phyloP scores from a whole-genome alignment of 2,888 invertebrate genomes.

The Agrochola macilenta region DNA sequence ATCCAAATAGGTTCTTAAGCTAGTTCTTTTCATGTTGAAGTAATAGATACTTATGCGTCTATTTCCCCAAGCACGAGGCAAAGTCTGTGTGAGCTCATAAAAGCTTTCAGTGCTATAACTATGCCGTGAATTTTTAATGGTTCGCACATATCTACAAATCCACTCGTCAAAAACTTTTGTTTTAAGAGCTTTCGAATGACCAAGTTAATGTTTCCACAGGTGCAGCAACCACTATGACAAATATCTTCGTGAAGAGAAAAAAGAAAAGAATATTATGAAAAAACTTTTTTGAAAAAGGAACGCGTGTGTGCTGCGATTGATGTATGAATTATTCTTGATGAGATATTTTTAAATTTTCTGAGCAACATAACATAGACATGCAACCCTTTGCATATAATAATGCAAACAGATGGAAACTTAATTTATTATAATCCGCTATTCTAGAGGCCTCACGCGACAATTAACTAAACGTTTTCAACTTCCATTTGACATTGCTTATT shows the following conservation, averaged over 20 bases:
- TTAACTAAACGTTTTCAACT: constrained; percentile 5
- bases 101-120: not conserved
- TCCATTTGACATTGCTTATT: constrained; percentile 18
- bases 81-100: not conserved
- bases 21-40: not conserved
- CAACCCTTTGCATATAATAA: not conserved
- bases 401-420: not conserved
- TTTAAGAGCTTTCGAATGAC: not conserved
- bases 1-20: too few species aligned
- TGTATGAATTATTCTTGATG: not conserved
- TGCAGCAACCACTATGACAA: not conserved
- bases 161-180: not conserved
- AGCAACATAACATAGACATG: too few species aligned
- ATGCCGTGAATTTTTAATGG: constrained; percentile 8
- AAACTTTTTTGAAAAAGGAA: not conserved
- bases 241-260: not conserved
- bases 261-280: not conserved
- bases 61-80: not conserved
- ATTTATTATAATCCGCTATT: not conserved
- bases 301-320: not conserved
- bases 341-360: not conserved
- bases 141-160: constrained; percentile 1
- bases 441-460: not conserved
- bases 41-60: not conserved
- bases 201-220: not conserved